phyloP scores from a whole-genome alignment of 1,140 invertebrate genomes.

The Bombus affinis region DNA sequence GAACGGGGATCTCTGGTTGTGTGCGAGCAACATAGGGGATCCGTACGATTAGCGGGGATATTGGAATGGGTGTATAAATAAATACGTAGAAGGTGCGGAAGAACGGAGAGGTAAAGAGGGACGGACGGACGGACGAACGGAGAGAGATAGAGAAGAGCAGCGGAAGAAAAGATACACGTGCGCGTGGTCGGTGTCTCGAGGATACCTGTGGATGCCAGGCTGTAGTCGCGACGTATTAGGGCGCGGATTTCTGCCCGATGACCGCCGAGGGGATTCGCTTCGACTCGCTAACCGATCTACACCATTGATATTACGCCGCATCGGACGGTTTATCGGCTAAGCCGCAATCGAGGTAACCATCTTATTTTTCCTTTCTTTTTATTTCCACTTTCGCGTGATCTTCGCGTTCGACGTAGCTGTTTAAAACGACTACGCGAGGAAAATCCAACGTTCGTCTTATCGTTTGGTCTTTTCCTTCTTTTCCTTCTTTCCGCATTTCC shows the following conservation, averaged over 20 bases:
- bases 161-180: slow-evolving; percentile 51
- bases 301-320: slow-evolving; percentile 35
- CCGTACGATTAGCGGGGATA: neutral
- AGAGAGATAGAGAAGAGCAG: slow-evolving; percentile 15
- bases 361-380: neutral
- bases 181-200: slow-evolving; percentile 43
- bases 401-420: rapidly evolving
- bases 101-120: neutral
- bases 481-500: neutral
- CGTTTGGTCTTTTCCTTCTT: too few species aligned
- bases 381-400: neutral
- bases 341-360: slow-evolving; percentile 23
- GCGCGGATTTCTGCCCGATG: slow-evolving; percentile 50
- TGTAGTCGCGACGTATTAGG: slow-evolving; percentile 36
- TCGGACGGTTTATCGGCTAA: slow-evolving; percentile 28
- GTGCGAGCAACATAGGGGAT: neutral
- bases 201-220: slow-evolving; percentile 51
- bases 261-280: slow-evolving; percentile 17
- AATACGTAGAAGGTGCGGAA: neutral
- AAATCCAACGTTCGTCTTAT: neutral
- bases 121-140: neutral
- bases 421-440: neutral
- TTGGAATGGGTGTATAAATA: neutral
- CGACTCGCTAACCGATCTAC: slow-evolving; percentile 14
- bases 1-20: neutral